phyloP scores from a whole-genome alignment of 2,888 invertebrate genomes.

The Spisula subtruncata region DNA sequence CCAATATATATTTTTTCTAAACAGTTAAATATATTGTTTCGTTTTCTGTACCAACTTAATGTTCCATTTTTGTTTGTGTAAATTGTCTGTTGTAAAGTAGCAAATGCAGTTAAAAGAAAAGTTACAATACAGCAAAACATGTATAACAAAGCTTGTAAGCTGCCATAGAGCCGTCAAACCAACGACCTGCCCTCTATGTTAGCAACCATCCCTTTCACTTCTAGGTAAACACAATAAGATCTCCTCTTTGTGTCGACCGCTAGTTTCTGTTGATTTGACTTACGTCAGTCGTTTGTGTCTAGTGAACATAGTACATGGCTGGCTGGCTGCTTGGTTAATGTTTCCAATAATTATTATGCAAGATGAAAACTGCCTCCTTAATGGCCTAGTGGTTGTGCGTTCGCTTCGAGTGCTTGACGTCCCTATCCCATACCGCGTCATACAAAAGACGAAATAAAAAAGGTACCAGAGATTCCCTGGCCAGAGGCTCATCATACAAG shows the following conservation, averaged over 20 bases:
- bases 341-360: slow-evolving; percentile 4
- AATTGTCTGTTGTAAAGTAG: slow-evolving; percentile 42
- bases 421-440: too few species aligned
- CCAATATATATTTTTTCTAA: background rate
- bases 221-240: slow-evolving; percentile 31
- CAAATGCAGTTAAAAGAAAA: slow-evolving; percentile 50
- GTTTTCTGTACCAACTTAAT: background rate
- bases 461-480: too few species aligned
- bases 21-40: background rate
- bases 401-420: too few species aligned
- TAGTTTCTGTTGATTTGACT: background rate
- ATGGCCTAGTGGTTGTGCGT: too few species aligned
- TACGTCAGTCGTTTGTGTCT: background rate
- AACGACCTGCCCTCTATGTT: background rate
- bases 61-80: slow-evolving; percentile 53
- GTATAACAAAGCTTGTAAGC: slow-evolving; percentile 9
- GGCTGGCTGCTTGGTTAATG: background rate
- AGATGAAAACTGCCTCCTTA: too few species aligned
- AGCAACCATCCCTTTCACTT: background rate
- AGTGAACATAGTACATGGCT: background rate
- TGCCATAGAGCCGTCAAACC: slow-evolving; percentile 32
- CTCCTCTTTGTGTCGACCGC: background rate
- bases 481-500: too few species aligned
- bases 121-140: slow-evolving; percentile 35
- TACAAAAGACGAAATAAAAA: too few species aligned